phyloP scores from a whole-genome alignment of 2,797 vertebrate genomes.

The Sebastes melanostomus region DNA sequence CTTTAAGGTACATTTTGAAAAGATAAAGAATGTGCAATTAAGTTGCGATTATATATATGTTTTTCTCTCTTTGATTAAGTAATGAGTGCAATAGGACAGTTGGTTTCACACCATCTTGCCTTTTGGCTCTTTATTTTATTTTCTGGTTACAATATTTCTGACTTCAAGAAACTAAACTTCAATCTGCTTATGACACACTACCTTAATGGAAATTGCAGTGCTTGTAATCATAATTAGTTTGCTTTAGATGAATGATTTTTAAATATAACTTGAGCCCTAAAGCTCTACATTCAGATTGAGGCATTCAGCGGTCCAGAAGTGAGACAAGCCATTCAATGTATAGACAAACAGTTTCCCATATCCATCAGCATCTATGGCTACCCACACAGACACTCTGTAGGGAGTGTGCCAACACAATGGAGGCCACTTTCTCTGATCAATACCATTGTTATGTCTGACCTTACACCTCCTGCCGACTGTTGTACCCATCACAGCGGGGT shows the following conservation, averaged over 20 bases:
- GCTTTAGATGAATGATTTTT: neutral
- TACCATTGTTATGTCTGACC: conserved; percentile 70
- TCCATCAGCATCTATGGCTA: conserved; percentile 55
- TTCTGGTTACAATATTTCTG: neutral
- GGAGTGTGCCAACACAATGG: conserved; percentile 71
- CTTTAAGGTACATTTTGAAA: no score
- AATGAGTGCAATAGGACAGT: neutral
- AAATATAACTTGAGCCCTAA: neutral
- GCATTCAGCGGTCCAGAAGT: neutral
- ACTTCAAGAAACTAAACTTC: neutral
- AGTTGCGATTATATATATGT: neutral
- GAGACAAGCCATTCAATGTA: conserved; percentile 20
- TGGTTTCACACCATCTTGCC: neutral
- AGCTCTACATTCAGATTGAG: conserved; percentile 1
- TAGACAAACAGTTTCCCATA: conserved; percentile 29
- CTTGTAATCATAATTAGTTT: neutral
- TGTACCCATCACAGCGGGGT: conserved; percentile 50
- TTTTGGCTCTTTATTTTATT: no score
- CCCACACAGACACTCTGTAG: conserved; percentile 61
- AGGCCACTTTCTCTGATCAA: conserved; percentile 68
- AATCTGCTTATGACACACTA: neutral
- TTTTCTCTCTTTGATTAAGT: neutral
- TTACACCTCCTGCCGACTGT: conserved; percentile 58
- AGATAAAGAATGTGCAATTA: no score
- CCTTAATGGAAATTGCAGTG: neutral